Percentiles rank a stretch among this genome's conserved stretches.
phyloP scores from a whole-genome alignment of 1,140 invertebrate species.

The Orchesella cincta region DNA sequence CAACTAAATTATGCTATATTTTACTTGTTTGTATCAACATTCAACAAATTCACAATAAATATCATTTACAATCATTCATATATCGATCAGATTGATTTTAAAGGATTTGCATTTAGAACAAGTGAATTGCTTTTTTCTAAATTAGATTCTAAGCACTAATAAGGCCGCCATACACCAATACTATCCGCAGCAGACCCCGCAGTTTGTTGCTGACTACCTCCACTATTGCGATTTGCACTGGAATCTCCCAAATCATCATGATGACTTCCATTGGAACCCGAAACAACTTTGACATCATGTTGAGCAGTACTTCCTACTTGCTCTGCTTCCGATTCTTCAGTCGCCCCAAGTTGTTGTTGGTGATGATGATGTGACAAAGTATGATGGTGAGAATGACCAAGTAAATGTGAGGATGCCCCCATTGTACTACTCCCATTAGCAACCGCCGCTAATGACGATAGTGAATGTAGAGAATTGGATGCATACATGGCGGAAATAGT shows the following conservation, averaged over 20 bases:
- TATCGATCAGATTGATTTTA: too few species aligned
- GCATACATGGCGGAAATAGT: constrained; percentile 48
- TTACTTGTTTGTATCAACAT: too few species aligned
- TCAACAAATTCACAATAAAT: too few species aligned
- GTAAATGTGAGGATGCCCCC: not conserved
- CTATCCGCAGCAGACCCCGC: constrained; percentile 28
- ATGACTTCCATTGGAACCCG: constrained; percentile 16
- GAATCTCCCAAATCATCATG: constrained; percentile 4
- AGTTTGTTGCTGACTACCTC: constrained; percentile 17
- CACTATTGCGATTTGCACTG: not conserved
- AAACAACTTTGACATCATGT: not conserved
- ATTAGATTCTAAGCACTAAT: too few species aligned
- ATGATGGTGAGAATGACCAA: not conserved
- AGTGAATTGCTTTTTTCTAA: too few species aligned
- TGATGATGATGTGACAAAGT: not conserved
- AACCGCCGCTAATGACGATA: not conserved
- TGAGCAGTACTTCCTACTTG: not conserved
- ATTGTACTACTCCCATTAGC: constrained; percentile 11
- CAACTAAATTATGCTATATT: too few species aligned
- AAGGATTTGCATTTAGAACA: too few species aligned
- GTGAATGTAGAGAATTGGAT: constrained; percentile 25
- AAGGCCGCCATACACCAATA: constrained; percentile 46
- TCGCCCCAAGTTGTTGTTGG: not conserved
- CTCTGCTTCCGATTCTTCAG: constrained; percentile 6
- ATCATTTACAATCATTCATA: too few species aligned